Percentiles rank a stretch among this genome's conserved stretches.
Conservation (phyloP, 2,113 vertebrate genomes). For the Aegithalos caudatus region DNA sequence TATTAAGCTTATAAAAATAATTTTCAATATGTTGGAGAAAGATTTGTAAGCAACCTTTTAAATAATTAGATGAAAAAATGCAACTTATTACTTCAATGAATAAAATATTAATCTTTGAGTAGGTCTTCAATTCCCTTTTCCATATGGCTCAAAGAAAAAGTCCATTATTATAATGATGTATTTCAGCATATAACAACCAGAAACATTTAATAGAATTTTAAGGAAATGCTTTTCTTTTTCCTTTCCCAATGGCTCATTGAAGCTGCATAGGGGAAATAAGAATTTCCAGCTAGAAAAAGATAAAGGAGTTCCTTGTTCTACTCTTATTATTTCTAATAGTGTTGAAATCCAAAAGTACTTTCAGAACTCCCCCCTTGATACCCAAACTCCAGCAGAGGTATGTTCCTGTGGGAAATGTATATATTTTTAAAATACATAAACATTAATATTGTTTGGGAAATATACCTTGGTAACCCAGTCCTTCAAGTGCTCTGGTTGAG, state of each 20-base stretch:
- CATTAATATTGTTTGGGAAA: background rate
- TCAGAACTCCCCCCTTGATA: background rate
- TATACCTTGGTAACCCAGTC: background rate
- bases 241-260: background rate
- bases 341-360: background rate
- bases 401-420: background rate
- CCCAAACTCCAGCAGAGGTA: background rate
- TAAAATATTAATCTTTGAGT: background rate
- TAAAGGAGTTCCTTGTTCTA: background rate
- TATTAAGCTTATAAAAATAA: conserved; percentile 23
- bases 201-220: background rate
- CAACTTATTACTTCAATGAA: conserved; percentile 4
- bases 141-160: background rate
- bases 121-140: background rate
- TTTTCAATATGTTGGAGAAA: background rate
- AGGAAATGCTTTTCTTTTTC: background rate
- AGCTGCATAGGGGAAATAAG: background rate
- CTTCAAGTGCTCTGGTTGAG: background rate
- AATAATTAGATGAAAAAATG: conserved; percentile 14
- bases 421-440: background rate
- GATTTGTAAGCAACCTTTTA: background rate
- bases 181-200: background rate
- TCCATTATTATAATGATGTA: background rate
- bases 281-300: background rate
- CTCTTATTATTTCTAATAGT: background rate